Percentiles rank a stretch among this genome's conserved stretches.
Evolutionary conservation across 2,113 vertebrate species (phyloP).

Genomic region (Strix uralensis): DNA sequence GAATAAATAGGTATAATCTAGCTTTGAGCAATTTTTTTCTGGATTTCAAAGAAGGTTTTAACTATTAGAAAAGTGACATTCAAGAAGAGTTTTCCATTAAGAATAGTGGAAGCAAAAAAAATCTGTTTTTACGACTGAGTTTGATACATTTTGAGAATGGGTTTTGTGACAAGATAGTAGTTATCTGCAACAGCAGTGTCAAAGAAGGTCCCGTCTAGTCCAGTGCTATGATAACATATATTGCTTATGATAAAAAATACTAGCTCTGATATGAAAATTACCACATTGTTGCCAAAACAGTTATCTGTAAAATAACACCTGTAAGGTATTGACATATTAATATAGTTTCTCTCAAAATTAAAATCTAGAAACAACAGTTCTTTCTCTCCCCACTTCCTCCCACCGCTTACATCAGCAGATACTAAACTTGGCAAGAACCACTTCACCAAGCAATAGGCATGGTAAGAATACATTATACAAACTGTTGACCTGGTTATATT

Average conservation of each 20-base stretch:
- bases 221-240: not conserved
- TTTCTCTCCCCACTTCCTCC: not conserved
- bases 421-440: not conserved
- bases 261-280: not conserved
- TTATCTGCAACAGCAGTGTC: not conserved
- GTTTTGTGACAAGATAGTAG: not conserved
- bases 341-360: not conserved
- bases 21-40: not conserved
- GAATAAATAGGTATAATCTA: not conserved
- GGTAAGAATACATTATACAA: not conserved
- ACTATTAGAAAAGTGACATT: not conserved
- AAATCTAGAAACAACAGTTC: not conserved
- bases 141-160: not conserved
- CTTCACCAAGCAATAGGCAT: not conserved
- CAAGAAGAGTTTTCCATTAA: not conserved
- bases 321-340: not conserved
- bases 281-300: not conserved
- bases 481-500: not conserved
- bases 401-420: not conserved
- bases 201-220: not conserved
- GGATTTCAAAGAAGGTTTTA: not conserved
- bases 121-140: not conserved
- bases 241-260: not conserved
- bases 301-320: not conserved
- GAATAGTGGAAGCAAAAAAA: not conserved